Evolutionary conservation across 2,797 vertebrate genomes (phyloP), one percentile per base, ranked within the genome.

Genomic region (Sebastiscus albofasciatus): DNA sequence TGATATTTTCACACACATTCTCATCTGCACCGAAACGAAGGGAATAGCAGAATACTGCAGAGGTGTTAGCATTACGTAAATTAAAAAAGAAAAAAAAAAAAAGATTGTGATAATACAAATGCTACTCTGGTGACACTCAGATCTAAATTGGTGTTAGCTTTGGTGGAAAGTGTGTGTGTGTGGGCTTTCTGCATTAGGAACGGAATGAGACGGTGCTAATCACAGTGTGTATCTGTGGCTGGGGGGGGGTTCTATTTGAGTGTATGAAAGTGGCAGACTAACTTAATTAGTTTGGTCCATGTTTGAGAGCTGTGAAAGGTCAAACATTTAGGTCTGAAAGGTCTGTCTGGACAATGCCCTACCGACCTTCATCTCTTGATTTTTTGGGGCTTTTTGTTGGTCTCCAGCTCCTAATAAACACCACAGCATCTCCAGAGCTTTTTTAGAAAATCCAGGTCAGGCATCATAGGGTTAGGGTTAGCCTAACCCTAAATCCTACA

Each of bases 201-300:
- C 67, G 49, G 80, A 83, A 82, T 60, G 77, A 93, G 94, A 95
- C 93, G 84, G 91, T 79, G 92, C 76, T 95, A 92, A 95, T 93
- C 92, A 67, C 74, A 46, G 75, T 64, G 87, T 85, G 80, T 87
- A 81, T 92, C 81, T 88, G 75, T 77, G 88, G 80, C 86, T 80
- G 60, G 79, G 72, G 79, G 72, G 82, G 76, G n/a, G 65, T 72
- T 90, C 87, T 92, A 83, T 94, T 92, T 92, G 75, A 81, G 82
- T 78, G 46, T 33, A 46, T 65, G 65, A 83, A 76, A 29, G 58
- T 77, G 62, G 72, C 78, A 90, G 89, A 91, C 83, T 58, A 60
- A 67, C 75, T 90, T 90, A 91, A 93, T 93, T 89, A 87, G 61
- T 77, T 84, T 92, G 88, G 93, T 89, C 90, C 82, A 58, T 87